Evolutionary conservation across 53 echinoderm and acorn worm species (phyloP).

Genomic region (Holothuria scabra): DNA sequence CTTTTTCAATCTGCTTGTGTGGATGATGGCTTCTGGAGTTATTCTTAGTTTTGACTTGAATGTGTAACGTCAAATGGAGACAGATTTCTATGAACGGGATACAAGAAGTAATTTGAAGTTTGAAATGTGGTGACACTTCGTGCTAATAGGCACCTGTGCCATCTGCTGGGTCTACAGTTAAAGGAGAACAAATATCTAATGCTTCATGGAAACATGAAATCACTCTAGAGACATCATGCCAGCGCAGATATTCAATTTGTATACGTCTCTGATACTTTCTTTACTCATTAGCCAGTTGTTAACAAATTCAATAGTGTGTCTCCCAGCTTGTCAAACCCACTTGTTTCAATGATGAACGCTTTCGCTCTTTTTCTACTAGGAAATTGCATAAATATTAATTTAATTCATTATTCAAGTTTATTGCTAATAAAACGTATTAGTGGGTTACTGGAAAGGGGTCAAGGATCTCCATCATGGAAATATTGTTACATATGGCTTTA

Average conservation of each 20-base stretch:
- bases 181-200: not conserved
- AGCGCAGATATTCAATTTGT: constrained; percentile 28
- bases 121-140: constrained; percentile 9
- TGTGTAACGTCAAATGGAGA: constrained; percentile 13
- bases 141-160: constrained; percentile 5
- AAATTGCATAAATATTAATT: constrained; percentile 38
- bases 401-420: not conserved
- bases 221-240: constrained; percentile 20
- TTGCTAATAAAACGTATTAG: constrained; percentile 24
- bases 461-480: not conserved
- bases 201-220: not conserved
- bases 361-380: not conserved
- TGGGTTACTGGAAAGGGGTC: constrained; percentile 17
- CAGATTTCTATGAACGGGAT: constrained; percentile 1
- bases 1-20: too few species aligned
- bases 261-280: not conserved
- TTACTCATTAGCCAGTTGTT: constrained; percentile 6
- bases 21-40: too few species aligned
- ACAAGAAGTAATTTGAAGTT: constrained; percentile 34
- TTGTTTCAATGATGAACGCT: not conserved
- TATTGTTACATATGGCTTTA: too few species aligned
- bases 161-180: not conserved
- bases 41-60: not conserved
- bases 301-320: constrained; percentile 14
- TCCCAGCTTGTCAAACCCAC: not conserved